These are phyloP conservation scores for Calephelis virginiensis DNA, from an alignment of 1,140 invertebrate species.

Conservation along the genomic window DNA sequence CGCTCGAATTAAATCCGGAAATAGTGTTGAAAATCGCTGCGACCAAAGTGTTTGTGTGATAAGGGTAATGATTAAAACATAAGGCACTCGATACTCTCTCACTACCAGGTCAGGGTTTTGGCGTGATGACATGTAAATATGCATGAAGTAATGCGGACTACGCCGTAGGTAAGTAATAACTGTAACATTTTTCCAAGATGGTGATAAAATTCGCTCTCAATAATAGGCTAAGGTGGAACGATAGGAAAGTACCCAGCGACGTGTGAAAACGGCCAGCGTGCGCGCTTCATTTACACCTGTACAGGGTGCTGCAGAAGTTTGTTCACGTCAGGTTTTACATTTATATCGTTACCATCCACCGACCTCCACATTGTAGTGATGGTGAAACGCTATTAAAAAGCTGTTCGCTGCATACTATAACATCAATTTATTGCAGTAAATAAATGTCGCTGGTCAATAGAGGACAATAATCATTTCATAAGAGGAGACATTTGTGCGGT, in stretches of 20 bases:
- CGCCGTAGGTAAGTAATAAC: neutral
- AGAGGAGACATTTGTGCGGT: too few species aligned
- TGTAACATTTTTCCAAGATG: neutral
- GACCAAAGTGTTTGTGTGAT: too few species aligned
- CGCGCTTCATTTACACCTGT: slow-evolving; percentile 46
- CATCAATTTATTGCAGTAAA: slow-evolving; percentile 9
- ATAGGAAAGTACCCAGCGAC: slow-evolving; percentile 37
- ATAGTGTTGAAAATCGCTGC: too few species aligned
- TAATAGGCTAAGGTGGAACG: slow-evolving; percentile 18
- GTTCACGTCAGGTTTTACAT: too few species aligned
- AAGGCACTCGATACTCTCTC: too few species aligned
- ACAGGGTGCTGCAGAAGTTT: slow-evolving; percentile 35
- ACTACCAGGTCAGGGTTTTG: too few species aligned
- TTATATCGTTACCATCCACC: neutral
- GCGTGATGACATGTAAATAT: too few species aligned
- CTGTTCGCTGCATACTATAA: neutral
- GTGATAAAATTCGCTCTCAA: neutral
- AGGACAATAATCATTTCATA: too few species aligned
- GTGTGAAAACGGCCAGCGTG: slow-evolving; percentile 52
- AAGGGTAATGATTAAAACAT: too few species aligned
- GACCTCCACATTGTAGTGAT: neutral
- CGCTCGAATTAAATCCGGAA: too few species aligned
- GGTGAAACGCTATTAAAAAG: neutral
- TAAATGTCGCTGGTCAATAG: too few species aligned
- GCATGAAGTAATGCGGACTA: neutral